Base-by-base conservation (phyloP, 1,140 invertebrate genomes). In the Hermetia illucens region DNA sequence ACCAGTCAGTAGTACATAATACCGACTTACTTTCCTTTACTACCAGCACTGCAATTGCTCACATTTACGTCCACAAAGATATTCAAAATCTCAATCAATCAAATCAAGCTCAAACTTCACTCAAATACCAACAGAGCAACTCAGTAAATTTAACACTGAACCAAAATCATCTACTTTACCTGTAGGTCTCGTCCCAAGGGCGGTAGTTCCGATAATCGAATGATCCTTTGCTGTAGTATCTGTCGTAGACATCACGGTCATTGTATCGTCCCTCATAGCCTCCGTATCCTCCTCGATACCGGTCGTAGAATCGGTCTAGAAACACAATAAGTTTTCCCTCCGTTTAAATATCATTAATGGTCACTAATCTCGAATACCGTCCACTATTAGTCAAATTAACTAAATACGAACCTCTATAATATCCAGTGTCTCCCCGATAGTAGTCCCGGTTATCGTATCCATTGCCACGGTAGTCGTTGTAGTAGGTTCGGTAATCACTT, bases 111-210 rank as follows among this genome's bases (percentile, higher is more conserved):
- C n/a, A n/a, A n/a, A n/a, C n/a, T n/a, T n/a, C n/a, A n/a, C n/a
- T n/a, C n/a, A n/a, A n/a, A n/a, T n/a, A n/a, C n/a, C n/a, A n/a
- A n/a, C n/a, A n/a, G n/a, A n/a, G n/a, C n/a, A n/a, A n/a, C n/a
- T n/a, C n/a, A n/a, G n/a, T n/a, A n/a, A n/a, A n/a, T n/a, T n/a
- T n/a, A n/a, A n/a, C n/a, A n/a, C n/a, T n/a, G n/a, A n/a, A n/a
- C n/a, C n/a, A n/a, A n/a, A n/a, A n/a, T n/a, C n/a, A n/a, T n/a
- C 36, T 44, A 43, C 52, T 48, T 53, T 60, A 60, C 57, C 57
- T 59, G 51, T 60, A 60, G 42, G 53, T 61, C 46, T 64, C 61
- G 53, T 64, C 62, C 51, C 50, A 64, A 31, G 62, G 61, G 27
- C 57, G 53, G 47, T 58, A 65, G 42, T 62, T 61, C 42, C 57